Conservation (phyloP, 2,113 vertebrate species). For the Nothocercus nigrocapillus region DNA sequence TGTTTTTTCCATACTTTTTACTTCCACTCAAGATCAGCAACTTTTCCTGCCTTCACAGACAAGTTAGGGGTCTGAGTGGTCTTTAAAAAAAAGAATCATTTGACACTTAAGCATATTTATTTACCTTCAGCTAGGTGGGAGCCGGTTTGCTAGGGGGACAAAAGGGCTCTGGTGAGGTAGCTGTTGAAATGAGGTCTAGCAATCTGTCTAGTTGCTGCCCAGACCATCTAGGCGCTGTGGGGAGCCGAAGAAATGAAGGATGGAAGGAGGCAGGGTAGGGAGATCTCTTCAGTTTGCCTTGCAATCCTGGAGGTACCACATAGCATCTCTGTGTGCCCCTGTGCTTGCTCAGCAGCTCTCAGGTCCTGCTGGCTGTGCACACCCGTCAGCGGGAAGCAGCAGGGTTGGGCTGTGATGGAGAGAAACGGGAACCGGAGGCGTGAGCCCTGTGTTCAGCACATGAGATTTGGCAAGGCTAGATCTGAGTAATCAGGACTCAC, state of each 20-base stretch:
- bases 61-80: background rate
- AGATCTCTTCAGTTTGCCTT: background rate
- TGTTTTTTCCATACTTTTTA: background rate
- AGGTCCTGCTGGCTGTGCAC: accelerated
- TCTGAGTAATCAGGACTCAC: background rate
- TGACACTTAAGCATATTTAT: background rate
- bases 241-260: background rate
- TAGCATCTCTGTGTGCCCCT: no score
- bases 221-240: background rate
- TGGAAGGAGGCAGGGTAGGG: background rate
- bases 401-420: no score
- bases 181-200: background rate
- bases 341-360: accelerated
- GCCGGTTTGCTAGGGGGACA: background rate
- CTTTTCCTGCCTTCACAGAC: background rate
- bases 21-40: background rate
- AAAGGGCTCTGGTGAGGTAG: background rate
- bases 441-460: accelerated
- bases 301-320: background rate
- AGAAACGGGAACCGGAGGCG: background rate
- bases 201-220: background rate
- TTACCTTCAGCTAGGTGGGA: background rate
- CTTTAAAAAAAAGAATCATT: background rate
- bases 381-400: accelerated
- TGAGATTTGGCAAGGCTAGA: background rate